Percentiles rank a stretch among this genome's conserved stretches.
Evolutionary conservation across 1,140 invertebrate genomes (phyloP).

Genomic region (Brachionus rubens): DNA sequence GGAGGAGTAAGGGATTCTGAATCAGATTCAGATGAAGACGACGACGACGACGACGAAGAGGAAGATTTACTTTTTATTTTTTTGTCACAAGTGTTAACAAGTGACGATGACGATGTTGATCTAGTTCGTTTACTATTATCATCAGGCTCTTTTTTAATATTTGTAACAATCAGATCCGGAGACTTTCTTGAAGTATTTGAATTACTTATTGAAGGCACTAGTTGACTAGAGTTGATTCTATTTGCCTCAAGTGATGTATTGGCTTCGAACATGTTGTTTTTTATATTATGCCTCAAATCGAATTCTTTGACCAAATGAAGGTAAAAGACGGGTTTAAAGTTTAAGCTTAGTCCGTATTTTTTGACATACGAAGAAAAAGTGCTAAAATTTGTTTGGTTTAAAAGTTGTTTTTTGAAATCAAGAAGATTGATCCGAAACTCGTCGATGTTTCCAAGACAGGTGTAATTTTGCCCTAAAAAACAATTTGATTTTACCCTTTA

Average conservation of each 20-base stretch:
- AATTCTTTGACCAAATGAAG: slow-evolving; percentile 25
- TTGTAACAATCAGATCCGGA: no score
- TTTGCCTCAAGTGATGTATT: background rate
- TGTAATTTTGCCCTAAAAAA: slow-evolving; percentile 7
- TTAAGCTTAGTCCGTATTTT: slow-evolving; percentile 3
- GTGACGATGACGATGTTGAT: background rate
- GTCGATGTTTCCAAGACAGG: background rate
- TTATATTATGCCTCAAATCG: background rate
- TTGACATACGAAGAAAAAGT: background rate
- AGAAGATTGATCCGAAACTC: slow-evolving; percentile 14
- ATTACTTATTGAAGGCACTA: no score
- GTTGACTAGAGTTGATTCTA: no score
- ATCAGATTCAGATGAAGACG: slow-evolving; percentile 11
- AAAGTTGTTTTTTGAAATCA: slow-evolving; percentile 39
- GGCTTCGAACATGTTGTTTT: background rate
- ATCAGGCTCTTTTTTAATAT: no score
- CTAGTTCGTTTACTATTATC: no score
- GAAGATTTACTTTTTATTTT: background rate
- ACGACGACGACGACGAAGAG: background rate
- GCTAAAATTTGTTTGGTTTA: background rate
- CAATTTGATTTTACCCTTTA: background rate
- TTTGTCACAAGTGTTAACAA: background rate
- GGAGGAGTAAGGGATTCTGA: background rate
- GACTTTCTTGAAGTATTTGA: no score
- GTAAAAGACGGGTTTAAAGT: slow-evolving; percentile 24